Conservation (phyloP, 2,797 vertebrate genomes). For the Pangasius sanitwongsei region DNA sequence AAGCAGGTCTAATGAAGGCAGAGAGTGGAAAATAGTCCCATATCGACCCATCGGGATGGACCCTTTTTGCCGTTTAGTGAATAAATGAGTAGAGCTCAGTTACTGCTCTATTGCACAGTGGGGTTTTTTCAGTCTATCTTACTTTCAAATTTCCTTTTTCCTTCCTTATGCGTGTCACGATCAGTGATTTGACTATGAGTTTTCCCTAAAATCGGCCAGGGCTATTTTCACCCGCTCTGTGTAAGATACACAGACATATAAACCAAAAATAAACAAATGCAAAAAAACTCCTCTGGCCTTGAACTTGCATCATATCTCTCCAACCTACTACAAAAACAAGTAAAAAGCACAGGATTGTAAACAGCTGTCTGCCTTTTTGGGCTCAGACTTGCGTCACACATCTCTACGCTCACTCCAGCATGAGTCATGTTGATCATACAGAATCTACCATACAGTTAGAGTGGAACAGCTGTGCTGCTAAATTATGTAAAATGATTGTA, state of each 20-base stretch:
- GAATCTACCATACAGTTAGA: not conserved
- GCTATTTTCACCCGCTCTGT: conserved; percentile 9
- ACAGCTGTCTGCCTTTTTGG: conserved; percentile 36
- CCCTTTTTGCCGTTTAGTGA: not conserved
- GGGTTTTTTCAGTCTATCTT: not conserved
- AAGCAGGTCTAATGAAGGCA: conserved; percentile 12
- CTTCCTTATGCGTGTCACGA: conserved; percentile 25
- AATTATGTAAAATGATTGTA: conserved; percentile 4
- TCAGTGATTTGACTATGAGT: conserved; percentile 24
- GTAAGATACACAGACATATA: not conserved
- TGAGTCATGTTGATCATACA: conserved; percentile 25
- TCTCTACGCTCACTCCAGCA: conserved; percentile 16
- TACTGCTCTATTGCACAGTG: conserved; percentile 22
- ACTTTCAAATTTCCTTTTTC: conserved; percentile 4
- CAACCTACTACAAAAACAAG: conserved; percentile 17
- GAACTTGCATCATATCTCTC: conserved; percentile 18
- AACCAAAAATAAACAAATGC: conserved; percentile 20
- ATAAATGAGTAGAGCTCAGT: conserved; percentile 17
- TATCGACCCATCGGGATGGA: conserved; percentile 1
- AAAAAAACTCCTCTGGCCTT: not conserved
- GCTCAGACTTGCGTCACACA: conserved; percentile 21
- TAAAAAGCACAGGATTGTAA: conserved; percentile 30
- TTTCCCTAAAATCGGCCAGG: conserved; percentile 18
- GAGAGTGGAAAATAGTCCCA: not conserved
- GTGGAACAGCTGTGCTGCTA: conserved; percentile 8